Percentiles rank a stretch among this genome's conserved stretches.
Conservation (phyloP, 2,888 invertebrate species). For the Drosophila prolongata region DNA sequence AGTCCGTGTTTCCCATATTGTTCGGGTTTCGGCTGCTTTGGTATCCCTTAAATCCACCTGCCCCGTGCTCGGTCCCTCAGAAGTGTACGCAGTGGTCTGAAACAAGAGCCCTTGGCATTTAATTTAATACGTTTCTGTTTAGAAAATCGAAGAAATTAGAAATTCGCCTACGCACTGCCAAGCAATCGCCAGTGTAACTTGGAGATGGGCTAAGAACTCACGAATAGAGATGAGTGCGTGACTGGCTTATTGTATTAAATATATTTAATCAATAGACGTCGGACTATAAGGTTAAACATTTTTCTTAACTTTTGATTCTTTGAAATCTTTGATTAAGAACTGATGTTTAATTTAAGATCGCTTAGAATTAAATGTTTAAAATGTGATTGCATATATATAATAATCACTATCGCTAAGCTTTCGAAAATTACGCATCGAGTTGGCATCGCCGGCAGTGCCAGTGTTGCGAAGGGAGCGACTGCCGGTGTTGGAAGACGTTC, state of each 20-base stretch:
- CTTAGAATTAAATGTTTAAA: no score
- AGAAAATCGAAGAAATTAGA: constrained; percentile 52
- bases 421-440: not conserved
- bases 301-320: no score
- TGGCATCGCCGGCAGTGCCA: not conserved
- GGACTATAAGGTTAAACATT: no score
- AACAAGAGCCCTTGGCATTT: constrained; percentile 14
- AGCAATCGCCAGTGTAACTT: constrained; percentile 5
- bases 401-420: not conserved
- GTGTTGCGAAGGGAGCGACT: constrained; percentile 1
- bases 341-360: no score
- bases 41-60: constrained; percentile 39
- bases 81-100: constrained; percentile 21
- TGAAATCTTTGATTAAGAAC: no score
- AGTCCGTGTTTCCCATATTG: constrained; percentile 98
- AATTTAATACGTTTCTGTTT: constrained; percentile 6
- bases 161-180: constrained; percentile 68
- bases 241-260: no score
- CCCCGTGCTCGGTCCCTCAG: constrained; percentile 37
- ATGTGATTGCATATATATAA: no score
- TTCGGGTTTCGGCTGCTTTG: constrained; percentile 24
- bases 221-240: not conserved
- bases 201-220: not conserved
- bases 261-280: no score
- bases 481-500: constrained; percentile 6